Evolutionary conservation across 2,113 vertebrate species (phyloP), one percentile per base, ranked within the genome.

Genomic region (Xiphophorus hellerii): DNA sequence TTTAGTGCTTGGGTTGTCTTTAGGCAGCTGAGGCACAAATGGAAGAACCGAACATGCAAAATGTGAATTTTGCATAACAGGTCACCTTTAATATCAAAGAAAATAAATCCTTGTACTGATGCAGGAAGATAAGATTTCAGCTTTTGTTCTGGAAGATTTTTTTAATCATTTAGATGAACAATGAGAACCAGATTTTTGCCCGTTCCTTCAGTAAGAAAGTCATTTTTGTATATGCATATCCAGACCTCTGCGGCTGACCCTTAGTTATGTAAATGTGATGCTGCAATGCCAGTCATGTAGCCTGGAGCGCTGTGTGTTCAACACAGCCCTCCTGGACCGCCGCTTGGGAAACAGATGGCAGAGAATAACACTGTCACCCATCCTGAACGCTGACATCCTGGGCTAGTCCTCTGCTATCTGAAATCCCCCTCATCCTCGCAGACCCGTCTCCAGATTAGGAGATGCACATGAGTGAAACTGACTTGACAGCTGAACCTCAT

Each of bases 261-360:
- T 71, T 77, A 33, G 63, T 63, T 70, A 79, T 80, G 73, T 51
- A 83, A 66, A 83, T 74, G 64, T 60, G 48, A 84, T 66, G 74
- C 80, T 68, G 81, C 76, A 84, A 66, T 73, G 85, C 74, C 73
- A 78, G 67, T 69, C 81, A 70, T 66, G 81, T n/a, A 54, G 84
- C 83, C 66, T 69, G 77, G 84, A 77, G 84, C 66, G 83, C 72
- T 82, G 31, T 84, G 86, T 78, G 75, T 86, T 88, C 85, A 83
- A 86, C 81, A 74, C 74, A 85, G 76, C 77, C 63, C 86, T 92
- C 86, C 84, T 94, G 92, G 92, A 93, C 88, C 80, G 54, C 86
- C 80, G 91, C 92, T 93, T 92, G 92, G 65, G 88, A 87, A 90
- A 93, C 94, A 95, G 94, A 95, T 94, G 94, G 94, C 87, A 88